Evolutionary conservation across 2,113 vertebrate species (phyloP).

Genomic region (Macquaria australasica): DNA sequence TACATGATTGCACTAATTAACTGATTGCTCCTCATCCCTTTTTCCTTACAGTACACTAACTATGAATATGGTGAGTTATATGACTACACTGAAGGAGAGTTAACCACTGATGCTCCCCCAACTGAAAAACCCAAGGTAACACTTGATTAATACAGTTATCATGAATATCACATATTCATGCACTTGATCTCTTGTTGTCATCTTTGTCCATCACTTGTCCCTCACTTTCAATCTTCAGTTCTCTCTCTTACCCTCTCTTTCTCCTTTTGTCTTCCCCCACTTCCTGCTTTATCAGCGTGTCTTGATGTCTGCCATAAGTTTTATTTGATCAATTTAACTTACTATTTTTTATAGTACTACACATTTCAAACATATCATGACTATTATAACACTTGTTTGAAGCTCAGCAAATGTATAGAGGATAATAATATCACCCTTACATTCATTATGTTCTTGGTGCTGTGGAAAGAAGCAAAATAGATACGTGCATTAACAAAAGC

Average conservation of each 20-base stretch:
- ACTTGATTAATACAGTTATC: slow-evolving; percentile 17
- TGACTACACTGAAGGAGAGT: slow-evolving; percentile 92
- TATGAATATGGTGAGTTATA: slow-evolving; percentile 93
- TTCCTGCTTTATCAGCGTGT: background rate
- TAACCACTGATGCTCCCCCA: slow-evolving; percentile 88
- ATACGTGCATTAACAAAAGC: background rate
- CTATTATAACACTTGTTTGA: background rate
- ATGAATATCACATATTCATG: slow-evolving; percentile 22
- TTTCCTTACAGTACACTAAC: slow-evolving; percentile 89
- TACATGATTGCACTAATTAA: slow-evolving; percentile 78
- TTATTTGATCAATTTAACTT: too few species aligned
- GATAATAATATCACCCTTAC: background rate
- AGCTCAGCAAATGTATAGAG: background rate
- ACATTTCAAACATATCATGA: background rate
- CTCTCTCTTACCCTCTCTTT: background rate
- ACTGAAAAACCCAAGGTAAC: slow-evolving; percentile 91
- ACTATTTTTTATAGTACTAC: too few species aligned
- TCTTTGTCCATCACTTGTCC: background rate
- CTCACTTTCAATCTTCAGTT: background rate
- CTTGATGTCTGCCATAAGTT: background rate
- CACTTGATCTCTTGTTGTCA: background rate
- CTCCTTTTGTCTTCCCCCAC: background rate
- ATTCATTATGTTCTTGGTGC: background rate
- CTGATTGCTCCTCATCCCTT: slow-evolving; percentile 73
- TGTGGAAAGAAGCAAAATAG: background rate